Percentiles rank a stretch among this genome's conserved stretches.
These are phyloP conservation scores for Amiota minor DNA, from an alignment of 2,888 invertebrate genomes.

Conservation along the genomic window DNA sequence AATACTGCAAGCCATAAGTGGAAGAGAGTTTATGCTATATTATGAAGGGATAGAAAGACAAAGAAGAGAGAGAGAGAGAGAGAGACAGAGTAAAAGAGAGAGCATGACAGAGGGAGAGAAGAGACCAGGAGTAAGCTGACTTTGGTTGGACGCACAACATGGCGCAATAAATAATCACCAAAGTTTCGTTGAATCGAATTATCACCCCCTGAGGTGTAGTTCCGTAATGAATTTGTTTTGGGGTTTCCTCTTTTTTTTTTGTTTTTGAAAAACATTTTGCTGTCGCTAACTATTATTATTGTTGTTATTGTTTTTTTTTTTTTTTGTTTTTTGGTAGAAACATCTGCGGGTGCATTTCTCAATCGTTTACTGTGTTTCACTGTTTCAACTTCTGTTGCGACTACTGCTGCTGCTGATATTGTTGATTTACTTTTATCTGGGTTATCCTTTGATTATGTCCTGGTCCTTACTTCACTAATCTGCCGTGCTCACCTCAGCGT, in stretches of 20 bases:
- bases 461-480: background rate
- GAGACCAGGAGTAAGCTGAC: too few species aligned
- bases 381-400: background rate
- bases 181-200: constrained; percentile 67
- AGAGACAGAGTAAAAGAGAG: too few species aligned
- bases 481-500: background rate
- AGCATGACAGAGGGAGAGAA: too few species aligned
- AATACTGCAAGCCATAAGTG: too few species aligned
- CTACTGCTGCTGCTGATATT: background rate
- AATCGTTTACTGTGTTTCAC: background rate
- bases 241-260: constrained; percentile 54
- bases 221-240: constrained; percentile 67
- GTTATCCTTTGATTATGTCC: background rate
- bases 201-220: constrained; percentile 66
- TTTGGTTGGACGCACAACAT: constrained; percentile 43
- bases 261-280: background rate
- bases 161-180: constrained; percentile 66
- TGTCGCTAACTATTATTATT: constrained; percentile 2
- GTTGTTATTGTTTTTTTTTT: background rate
- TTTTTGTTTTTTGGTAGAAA: background rate
- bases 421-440: background rate
- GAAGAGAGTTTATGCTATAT: too few species aligned
- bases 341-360: constrained; percentile 22
- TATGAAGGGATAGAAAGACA: too few species aligned
- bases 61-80: too few species aligned